Conservation (phyloP, 2,888 invertebrate species). For the Nineta flava region DNA sequence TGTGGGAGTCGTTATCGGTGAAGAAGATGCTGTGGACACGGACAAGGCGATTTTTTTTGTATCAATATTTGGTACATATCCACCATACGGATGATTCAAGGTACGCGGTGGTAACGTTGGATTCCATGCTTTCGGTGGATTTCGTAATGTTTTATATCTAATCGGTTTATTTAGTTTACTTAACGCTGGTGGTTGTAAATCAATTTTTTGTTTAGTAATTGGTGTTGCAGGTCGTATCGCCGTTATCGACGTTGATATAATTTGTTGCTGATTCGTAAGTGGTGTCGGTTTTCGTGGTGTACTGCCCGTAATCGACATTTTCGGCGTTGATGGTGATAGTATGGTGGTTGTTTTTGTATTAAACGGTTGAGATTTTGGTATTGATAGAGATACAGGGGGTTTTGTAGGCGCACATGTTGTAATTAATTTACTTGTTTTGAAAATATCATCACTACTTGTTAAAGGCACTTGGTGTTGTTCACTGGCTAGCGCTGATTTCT, state of each 20-base stretch:
- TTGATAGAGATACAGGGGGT: constrained; percentile 6
- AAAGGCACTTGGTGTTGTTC: constrained; percentile 6
- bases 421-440: constrained; percentile 2
- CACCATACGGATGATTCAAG: constrained; percentile 6
- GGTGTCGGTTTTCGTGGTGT: constrained; percentile 12
- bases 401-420: constrained; percentile 4
- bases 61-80: constrained; percentile 14
- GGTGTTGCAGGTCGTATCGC: constrained; percentile 8
- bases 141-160: constrained; percentile 39
- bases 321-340: not conserved
- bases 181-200: constrained; percentile 13
- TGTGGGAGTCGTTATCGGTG: constrained; percentile 11
- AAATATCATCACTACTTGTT: too few relatives aligned
- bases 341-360: constrained; percentile 14
- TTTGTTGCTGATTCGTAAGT: constrained; percentile 11
- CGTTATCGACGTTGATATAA: constrained; percentile 7
- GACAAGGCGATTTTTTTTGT: constrained; percentile 14
- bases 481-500: not conserved
- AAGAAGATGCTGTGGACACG: constrained; percentile 8
- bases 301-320: constrained; percentile 4
- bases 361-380: constrained; percentile 22
- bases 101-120: constrained; percentile 31
- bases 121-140: constrained; percentile 44
- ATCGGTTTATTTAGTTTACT: constrained; percentile 20
- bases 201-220: constrained; percentile 8